Evolutionary conservation across 2,113 vertebrate genomes (phyloP), one percentile per base, ranked within the genome.

Genomic region (Cryptotis parvus): DNA sequence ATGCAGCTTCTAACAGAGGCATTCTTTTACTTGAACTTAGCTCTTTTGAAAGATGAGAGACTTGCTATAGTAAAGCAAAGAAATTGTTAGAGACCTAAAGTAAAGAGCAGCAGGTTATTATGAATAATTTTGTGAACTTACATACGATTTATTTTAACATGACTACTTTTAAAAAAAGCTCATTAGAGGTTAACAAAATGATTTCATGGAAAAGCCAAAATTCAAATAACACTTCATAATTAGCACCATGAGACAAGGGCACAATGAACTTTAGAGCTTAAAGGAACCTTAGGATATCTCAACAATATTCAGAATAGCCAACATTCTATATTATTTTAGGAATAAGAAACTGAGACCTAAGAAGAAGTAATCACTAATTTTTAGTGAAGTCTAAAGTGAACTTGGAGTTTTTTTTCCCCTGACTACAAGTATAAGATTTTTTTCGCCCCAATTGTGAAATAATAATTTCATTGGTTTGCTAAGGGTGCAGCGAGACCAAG

Each of bases 101-200:
- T 63, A n/a, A 86, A 86, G 91, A 39, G 37, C 52, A 55, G 9
- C 66, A 52, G 63, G 8, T 79, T 78, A 41, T 79, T 94, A 49
- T 80, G 86, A 88, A 83, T 88, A 70, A 72, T 77, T 90, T 89
- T 80, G 58, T 94, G 73, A 89, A 84, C 55, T 90, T 89, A 74
- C 9, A 75, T 90, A 33, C 73, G 31, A 79, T 89, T 94, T 86
- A 68, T 84, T 90, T 87, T 73, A 76, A 93, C 52, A 80, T 73
- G 89, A 75, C 61, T 77, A 43, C 55, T 82, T 91, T 75, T 27
- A 66, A 58, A 41, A 68, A 73, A 66, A 63, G 1, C 33, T 88
- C 45, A 76, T 82, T 91, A 87, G 82, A 92, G 31, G 37, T 90
- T 90, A 95, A 75, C 31, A 78, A 69, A 81, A 85, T 92, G 65